Percentiles rank a stretch among this genome's conserved stretches.
Evolutionary conservation across 2,888 invertebrate species (phyloP).

Genomic region (Melanophora roralis): DNA sequence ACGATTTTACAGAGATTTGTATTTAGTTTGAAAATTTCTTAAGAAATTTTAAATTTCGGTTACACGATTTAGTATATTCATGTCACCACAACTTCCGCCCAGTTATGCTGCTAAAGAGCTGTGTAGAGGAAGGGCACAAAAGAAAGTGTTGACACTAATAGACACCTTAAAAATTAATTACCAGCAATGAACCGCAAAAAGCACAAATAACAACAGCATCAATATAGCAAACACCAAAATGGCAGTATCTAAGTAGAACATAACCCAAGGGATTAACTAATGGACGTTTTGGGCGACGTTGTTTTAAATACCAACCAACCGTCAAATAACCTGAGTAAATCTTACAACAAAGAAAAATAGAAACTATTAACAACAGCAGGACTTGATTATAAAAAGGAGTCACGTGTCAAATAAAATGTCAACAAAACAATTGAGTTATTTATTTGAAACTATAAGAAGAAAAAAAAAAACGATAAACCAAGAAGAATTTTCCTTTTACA

Average conservation of each 20-base stretch:
- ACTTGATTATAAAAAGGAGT: conserved; percentile 68
- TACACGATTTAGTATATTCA: neutral
- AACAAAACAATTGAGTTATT: conserved; percentile 77
- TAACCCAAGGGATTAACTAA: conserved; percentile 47
- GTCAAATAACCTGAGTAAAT: conserved; percentile 49
- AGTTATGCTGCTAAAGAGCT: neutral
- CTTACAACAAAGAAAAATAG: conserved; percentile 18
- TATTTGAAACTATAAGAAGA: conserved; percentile 66
- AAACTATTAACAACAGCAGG: conserved; percentile 53
- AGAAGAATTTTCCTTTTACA: conserved; percentile 6
- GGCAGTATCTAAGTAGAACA: conserved; percentile 13
- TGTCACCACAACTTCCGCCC: neutral
- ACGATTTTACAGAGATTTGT: too few species aligned
- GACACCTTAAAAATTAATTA: conserved; percentile 72
- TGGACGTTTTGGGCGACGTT: conserved; percentile 52
- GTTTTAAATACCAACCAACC: conserved; percentile 56
- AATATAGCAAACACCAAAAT: neutral
- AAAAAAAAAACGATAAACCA: conserved; percentile 3
- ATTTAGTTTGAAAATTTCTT: neutral
- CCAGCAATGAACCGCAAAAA: conserved; percentile 67
- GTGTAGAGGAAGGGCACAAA: neutral
- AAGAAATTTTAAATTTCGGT: conserved; percentile 6
- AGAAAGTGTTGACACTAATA: conserved; percentile 58
- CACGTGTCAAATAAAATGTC: conserved; percentile 77
- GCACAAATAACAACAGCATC: conserved; percentile 57